Base-by-base conservation (phyloP, 2,888 invertebrate species). In the Pristionchus mayeri region DNA sequence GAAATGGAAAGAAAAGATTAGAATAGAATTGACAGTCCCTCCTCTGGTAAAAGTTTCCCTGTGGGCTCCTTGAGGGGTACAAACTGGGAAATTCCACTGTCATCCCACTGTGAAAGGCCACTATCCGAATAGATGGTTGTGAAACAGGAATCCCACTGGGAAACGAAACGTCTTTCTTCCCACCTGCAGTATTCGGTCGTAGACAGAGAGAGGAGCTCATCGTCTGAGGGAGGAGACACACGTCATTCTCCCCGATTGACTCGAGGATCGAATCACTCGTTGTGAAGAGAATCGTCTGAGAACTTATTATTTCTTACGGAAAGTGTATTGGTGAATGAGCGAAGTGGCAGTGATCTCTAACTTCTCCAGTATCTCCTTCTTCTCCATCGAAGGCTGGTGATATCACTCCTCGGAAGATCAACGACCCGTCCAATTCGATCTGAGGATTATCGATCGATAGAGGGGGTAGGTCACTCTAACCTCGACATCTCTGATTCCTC, bases 201-300 rank as follows among this genome's bases (percentile, higher is more conserved):
- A 78, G 18, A 13, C 27, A 50, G 18, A 78, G 30, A 6, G 76
- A 78, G 16, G 11, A 50, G 18, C 27, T 50, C 16, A 78, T 27
- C 0, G 63, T 63, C 13, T 60, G 27, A 7, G 81, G 60, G 24
- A 85, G 84, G 18, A 91, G 27, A 93, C 93, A 88, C 13, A 93
- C 91, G 89, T 94, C 94, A 89, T 94, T 92, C 54, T 92, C 90
- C 2, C 94, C 93, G 44, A 94, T 95, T 60, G 93, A 93, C 91
- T 95, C 96, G 50, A 96, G 94, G 84, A 96, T 96, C 27, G 93
- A 93, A 52, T 96, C 95, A 89, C 96, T 95, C 87, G 95, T 96
- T 34, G 96, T 96, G 93, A 96, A 96, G 84, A 96, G 94, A 87
- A 96, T 96, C 13, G 96, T 96, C 96, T 96, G 94, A 93, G 89